Base-by-base conservation (phyloP, 2,888 invertebrate genomes). In the Cactoblastis cactorum region DNA sequence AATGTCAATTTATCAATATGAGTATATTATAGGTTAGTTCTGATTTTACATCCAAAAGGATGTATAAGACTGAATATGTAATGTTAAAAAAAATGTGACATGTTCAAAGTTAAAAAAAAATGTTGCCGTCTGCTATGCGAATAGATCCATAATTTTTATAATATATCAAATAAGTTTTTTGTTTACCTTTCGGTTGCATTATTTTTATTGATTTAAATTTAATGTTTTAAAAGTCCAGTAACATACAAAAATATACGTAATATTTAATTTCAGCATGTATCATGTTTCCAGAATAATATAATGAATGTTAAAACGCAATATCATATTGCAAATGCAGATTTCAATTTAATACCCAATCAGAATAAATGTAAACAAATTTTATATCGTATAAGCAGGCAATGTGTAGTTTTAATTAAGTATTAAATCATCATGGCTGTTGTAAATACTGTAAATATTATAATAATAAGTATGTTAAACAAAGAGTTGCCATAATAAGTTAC, bases 41-140 rank as follows among this genome's bases (percentile, higher is more conserved):
- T 67, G 67, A 65, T 65, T 69, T 68, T 70, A 58, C 71, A 73
- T 77, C 73, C 52, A 55, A 53, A 45, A 69, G 70, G 77, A 63
- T 77, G 74, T 71, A 69, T 72, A 80, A 81, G 80, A 80, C 80
- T 81, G 81, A 81, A 71, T 68, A 65, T 71, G 62, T 75, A 76
- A 68, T 69, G 52, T 62, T n/a, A 65, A 64, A 39, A 64, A 64
- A 39, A 41, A 65, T 58, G 55, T 54, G 56, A 62, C 55, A 51
- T 6, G 9, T 61, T 61, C 63, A 3, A 28, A 59, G 60, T 63
- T 57, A 54, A 47, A 45, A 49, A 51, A 49, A 52, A 45, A 49
- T 34, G 41, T 53, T 49, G 39, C 46, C 45, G 51, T 57, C 53
- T 56, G 53, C 55, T 63, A 55, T 64, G 51, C 58, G 55, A 55